A percentile compares a stretch with the other conserved stretches of the same genome.
These are phyloP conservation scores for Eupeodes corollae DNA, from an alignment of 1,140 invertebrate species.

Conservation along the genomic window DNA sequence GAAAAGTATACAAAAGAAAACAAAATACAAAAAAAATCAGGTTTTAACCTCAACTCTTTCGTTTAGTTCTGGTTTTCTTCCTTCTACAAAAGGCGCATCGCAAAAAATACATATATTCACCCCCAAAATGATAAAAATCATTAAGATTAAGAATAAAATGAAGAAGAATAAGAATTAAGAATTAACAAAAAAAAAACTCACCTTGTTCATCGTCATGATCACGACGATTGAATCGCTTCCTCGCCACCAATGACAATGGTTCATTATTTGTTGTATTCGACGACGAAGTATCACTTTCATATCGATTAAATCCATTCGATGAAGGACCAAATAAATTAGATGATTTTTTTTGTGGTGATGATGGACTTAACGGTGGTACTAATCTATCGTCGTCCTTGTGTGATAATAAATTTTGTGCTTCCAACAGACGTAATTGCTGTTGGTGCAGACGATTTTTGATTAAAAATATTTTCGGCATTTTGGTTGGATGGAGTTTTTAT, in stretches of 20 bases:
- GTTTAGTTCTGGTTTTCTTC: too few relatives aligned
- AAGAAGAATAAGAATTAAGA: not conserved
- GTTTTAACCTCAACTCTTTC: too few relatives aligned
- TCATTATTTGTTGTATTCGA: slow-evolving; percentile 33
- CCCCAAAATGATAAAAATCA: too few relatives aligned
- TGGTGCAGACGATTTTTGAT: slow-evolving; percentile 79
- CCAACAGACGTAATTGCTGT: slow-evolving; percentile 69
- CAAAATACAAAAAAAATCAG: too few relatives aligned
- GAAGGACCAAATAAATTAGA: too few relatives aligned
- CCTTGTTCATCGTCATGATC: slow-evolving; percentile 16
- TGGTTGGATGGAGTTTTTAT: slow-evolving; percentile 14
- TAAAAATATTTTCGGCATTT: slow-evolving; percentile 82
- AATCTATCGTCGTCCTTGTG: slow-evolving; percentile 38
- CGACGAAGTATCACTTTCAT: slow-evolving; percentile 35
- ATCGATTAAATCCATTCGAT: too few relatives aligned
- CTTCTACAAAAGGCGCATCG: too few relatives aligned
- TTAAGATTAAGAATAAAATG: too few relatives aligned
- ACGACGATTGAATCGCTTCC: slow-evolving; percentile 39
- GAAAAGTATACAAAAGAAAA: too few relatives aligned
- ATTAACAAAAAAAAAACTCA: not conserved
- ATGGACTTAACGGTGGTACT: slow-evolving; percentile 35
- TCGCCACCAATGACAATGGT: slow-evolving; percentile 47
- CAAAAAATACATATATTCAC: too few relatives aligned
- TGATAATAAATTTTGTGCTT: slow-evolving; percentile 57
- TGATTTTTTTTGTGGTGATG: slow-evolving; percentile 10